Percentiles rank a stretch among this genome's conserved stretches.
These are phyloP conservation scores for Todiramphus saurophagus DNA, from an alignment of 2,113 vertebrate species.

Conservation along the genomic window DNA sequence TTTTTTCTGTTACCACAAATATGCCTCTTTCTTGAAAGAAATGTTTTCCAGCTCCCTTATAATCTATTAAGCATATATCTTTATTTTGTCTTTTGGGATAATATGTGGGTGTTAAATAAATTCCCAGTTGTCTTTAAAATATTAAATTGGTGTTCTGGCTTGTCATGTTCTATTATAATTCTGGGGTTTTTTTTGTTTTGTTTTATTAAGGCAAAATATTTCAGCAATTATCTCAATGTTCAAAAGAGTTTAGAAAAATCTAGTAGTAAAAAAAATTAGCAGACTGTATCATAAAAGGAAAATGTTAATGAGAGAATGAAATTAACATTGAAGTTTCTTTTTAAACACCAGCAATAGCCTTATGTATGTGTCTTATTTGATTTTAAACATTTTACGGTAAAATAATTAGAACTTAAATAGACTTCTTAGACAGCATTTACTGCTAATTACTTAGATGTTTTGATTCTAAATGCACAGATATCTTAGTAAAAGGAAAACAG, in stretches of 20 bases:
- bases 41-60: not conserved
- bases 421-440: not conserved
- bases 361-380: not conserved
- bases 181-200: too few species aligned
- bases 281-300: not conserved
- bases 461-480: not conserved
- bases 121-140: not conserved
- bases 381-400: not conserved
- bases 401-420: not conserved
- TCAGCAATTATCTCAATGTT: not conserved
- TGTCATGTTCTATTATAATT: not conserved
- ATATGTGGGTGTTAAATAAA: not conserved
- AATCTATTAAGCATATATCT: not conserved
- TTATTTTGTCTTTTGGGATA: not conserved
- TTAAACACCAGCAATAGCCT: not conserved
- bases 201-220: not conserved
- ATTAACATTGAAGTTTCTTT: not conserved
- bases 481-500: not conserved
- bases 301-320: not conserved
- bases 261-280: not conserved
- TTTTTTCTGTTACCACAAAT: not conserved
- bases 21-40: not conserved
- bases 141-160: not conserved
- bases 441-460: not conserved
- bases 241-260: not conserved